These are phyloP conservation scores for Leptopilina boulardi DNA, from an alignment of 1,140 invertebrate genomes.

Conservation along the genomic window DNA sequence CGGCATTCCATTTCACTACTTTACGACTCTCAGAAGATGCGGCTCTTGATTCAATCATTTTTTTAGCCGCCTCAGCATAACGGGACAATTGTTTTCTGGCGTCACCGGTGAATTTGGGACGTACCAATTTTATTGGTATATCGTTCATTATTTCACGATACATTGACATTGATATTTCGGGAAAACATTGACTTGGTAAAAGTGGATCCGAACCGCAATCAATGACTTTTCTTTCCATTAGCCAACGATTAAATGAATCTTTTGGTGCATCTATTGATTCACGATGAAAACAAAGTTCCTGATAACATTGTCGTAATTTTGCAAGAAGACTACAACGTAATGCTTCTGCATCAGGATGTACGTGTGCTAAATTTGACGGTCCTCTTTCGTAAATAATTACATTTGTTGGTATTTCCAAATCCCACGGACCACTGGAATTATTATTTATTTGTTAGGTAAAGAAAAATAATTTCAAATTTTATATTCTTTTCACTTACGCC, in stretches of 20 bases:
- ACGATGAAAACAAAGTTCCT: slow-evolving; percentile 94
- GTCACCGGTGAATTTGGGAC: slow-evolving; percentile 96
- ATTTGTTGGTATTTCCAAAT: slow-evolving; percentile 95
- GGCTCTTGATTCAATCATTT: slow-evolving; percentile 95
- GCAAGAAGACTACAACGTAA: slow-evolving; percentile 85
- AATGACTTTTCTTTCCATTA: slow-evolving; percentile 95
- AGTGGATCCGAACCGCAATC: slow-evolving; percentile 92
- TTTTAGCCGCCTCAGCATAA: slow-evolving; percentile 97
- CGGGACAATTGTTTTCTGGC: slow-evolving; percentile 96
- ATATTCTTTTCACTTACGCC: slow-evolving; percentile 75
- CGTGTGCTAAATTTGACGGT: slow-evolving; percentile 89
- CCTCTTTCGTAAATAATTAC: slow-evolving; percentile 93
- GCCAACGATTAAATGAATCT: slow-evolving; percentile 97
- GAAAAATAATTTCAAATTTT: slow-evolving; percentile 31
- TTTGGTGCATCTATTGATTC: slow-evolving; percentile 96
- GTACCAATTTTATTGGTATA: slow-evolving; percentile 95
- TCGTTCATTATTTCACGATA: slow-evolving; percentile 99
- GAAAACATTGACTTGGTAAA: slow-evolving; percentile 92
- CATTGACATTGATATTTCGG: slow-evolving; percentile 96
- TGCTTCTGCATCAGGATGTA: slow-evolving; percentile 94
- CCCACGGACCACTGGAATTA: slow-evolving; percentile 90
- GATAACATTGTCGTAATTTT: slow-evolving; percentile 93
- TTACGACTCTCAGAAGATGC: slow-evolving; percentile 95
- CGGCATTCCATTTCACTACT: slow-evolving; percentile 98
- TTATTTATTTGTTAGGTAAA: not conserved